Percentiles rank a stretch among this genome's conserved stretches.
Conservation (phyloP, 92 coral and sea anemone genomes). For the Palythoa grandis region DNA sequence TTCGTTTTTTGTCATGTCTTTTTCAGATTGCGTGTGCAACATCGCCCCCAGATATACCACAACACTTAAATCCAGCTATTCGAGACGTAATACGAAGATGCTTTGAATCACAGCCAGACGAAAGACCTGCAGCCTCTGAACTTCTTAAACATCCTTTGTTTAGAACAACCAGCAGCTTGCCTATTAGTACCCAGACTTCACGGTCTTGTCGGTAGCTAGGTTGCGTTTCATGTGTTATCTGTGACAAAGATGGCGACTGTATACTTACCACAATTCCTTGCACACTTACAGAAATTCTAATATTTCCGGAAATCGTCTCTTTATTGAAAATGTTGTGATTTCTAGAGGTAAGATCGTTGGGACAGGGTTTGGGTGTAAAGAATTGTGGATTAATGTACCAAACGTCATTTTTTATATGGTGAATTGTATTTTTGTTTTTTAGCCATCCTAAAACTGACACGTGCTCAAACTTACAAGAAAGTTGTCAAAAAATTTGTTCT, state of each 20-base stretch:
- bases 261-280: neutral
- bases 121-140: conserved; percentile 82
- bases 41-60: conserved; percentile 92
- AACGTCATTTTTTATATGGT: neutral
- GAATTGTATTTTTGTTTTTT: neutral
- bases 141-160: conserved; percentile 88
- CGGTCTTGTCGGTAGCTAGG: conserved; percentile 14
- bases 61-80: conserved; percentile 84
- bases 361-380: neutral
- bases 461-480: no score
- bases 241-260: neutral
- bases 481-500: no score
- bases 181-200: conserved; percentile 19
- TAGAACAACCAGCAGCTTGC: conserved; percentile 59
- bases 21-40: conserved; percentile 93
- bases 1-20: neutral
- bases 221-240: neutral
- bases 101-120: conserved; percentile 82
- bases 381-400: neutral
- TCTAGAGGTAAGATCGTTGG: no score
- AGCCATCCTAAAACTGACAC: no score
- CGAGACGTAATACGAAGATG: conserved; percentile 91
- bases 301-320: neutral
- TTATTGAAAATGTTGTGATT: neutral
- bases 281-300: neutral